Evolutionary conservation across 2,888 invertebrate genomes (phyloP), one percentile per base, ranked within the genome.

Genomic region (Euphydryas editha): DNA sequence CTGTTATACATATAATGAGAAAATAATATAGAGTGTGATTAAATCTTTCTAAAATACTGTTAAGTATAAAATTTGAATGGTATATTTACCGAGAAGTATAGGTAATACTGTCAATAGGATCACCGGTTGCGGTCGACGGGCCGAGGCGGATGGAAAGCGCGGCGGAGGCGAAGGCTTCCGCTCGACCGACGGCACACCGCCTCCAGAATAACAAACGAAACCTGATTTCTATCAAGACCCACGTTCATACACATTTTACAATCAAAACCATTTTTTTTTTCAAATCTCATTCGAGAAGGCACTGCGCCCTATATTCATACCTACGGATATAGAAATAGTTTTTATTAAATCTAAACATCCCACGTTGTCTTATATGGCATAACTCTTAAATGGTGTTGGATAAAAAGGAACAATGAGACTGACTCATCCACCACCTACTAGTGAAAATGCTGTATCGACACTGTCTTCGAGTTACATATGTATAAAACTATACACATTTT

Each of bases 151-250:
- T 91, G 90, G 92, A 91, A 91, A 91, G 92, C 85, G 82, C 66
- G 87, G 90, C 84, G 82, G 81, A 78, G 84, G 82, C 82, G 81
- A 75, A 76, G 77, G 79, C 86, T 90, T 90, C 90, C 91, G 91
- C 85, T 84, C 83, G 81, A 17, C 54, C 54, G 54, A 7, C 79
- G 77, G 78, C 79, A 80, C 78, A 80, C 85, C 87, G 86, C 90
- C 87, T 86, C 83, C 90, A 83, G 92, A 91, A 92, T 92, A 90
- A 88, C 89, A 92, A 92, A 88, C 84, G 87, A 86, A 92, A 91
- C 92, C 92, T 90, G 92, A 92, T 92, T 92, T 92, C 90, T 90
- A 92, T 86, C 86, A 85, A 86, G 86, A 83, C 85, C 81, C 84
- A 79, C 81, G 81, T 83, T 85, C 62, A 56, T 57, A 60, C 55